Conservation (phyloP, 2,113 vertebrate species). For the Vidua chalybeata region DNA sequence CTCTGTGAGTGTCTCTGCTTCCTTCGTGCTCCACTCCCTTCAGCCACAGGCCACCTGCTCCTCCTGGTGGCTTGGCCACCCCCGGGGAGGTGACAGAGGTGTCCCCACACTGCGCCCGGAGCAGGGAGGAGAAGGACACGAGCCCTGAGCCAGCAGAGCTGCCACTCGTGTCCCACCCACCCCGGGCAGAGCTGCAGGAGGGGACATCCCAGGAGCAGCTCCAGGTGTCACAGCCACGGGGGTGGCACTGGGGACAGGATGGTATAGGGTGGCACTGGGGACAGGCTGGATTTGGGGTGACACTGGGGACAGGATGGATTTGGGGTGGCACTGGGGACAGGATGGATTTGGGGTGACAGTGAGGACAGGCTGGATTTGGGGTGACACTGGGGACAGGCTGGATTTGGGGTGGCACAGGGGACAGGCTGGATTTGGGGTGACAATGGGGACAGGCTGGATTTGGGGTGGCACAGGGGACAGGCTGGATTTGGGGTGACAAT, state of each 20-base stretch:
- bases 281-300: not conserved
- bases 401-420: not conserved
- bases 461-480: rapidly evolving
- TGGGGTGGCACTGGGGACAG: rapidly evolving
- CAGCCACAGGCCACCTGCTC: not conserved
- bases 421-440: not conserved
- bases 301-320: not conserved
- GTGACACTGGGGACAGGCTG: rapidly evolving
- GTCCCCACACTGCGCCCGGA: rapidly evolving
- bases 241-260: not conserved
- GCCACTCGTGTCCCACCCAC: rapidly evolving
- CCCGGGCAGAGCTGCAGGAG: not conserved
- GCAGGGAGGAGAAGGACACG: not conserved
- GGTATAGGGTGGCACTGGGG: rapidly evolving
- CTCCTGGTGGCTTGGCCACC: not conserved
- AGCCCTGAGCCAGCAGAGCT: not conserved
- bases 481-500: rapidly evolving
- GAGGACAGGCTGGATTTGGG: not conserved
- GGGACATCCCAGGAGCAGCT: not conserved
- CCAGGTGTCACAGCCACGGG: not conserved
- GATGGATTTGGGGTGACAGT: not conserved
- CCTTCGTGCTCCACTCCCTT: not conserved
- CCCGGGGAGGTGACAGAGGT: not conserved
- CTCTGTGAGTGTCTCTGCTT: rapidly evolving
- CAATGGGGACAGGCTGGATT: not conserved